A percentile compares a stretch with the other conserved stretches of the same genome.
Conservation (phyloP, 2,113 vertebrate genomes). For the Larimichthys polyactis region DNA sequence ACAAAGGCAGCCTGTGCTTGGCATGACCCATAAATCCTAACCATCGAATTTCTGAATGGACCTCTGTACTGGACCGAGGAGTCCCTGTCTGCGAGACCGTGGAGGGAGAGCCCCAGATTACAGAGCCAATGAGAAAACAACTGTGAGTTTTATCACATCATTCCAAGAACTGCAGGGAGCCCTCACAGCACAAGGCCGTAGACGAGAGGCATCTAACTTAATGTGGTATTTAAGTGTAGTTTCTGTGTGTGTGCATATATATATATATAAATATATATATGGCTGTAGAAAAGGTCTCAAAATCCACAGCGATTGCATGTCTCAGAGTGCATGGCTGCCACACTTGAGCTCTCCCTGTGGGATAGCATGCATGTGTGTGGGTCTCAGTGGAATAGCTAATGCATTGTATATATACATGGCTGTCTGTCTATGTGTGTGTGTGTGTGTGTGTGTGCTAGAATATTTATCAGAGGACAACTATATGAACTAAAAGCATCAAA, state of each 20-base stretch:
- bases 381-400: constrained; percentile 62
- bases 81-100: constrained; percentile 8
- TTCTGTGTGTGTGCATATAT: background rate
- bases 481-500: constrained; percentile 58
- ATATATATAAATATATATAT: background rate
- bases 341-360: constrained; percentile 52
- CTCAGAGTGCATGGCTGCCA: constrained; percentile 43
- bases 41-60: constrained; percentile 61
- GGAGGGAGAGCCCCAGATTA: constrained; percentile 31
- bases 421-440: constrained; percentile 11
- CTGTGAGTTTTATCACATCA: constrained; percentile 43
- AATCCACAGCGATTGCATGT: constrained; percentile 34
- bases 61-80: constrained; percentile 54
- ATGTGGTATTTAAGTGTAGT: constrained; percentile 28
- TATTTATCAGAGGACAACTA: constrained; percentile 70
- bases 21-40: constrained; percentile 66
- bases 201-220: constrained; percentile 7
- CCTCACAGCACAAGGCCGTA: background rate
- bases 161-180: constrained; percentile 41
- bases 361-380: constrained; percentile 37
- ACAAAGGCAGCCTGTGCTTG: constrained; percentile 66
- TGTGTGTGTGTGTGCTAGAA: constrained; percentile 39
- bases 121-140: constrained; percentile 52
- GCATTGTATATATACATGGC: constrained; percentile 28
- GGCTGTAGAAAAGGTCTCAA: constrained; percentile 19